Evolutionary conservation across 1,140 invertebrate genomes (phyloP), one percentile per base, ranked within the genome.

Genomic region (Pseudomyrmex dendroicus): DNA sequence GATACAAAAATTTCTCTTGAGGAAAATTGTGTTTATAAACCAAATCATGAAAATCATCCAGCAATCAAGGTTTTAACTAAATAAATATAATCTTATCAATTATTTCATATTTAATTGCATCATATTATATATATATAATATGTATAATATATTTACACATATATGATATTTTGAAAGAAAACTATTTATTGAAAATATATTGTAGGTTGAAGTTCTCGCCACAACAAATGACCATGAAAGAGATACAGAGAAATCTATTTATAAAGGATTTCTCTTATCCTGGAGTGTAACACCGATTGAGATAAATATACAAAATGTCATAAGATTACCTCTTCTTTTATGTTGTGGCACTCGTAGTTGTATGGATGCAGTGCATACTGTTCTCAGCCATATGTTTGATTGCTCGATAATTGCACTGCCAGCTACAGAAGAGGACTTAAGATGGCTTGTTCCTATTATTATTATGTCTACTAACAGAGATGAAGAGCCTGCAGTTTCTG

Each of bases 351-450:
- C 88, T n/a, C 62, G 68, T 68, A 91, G 73, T 63, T 85, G 88
- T 13, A 91, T 90, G 62, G 64, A 83, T 13, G 89, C 87, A 15
- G 91, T 93, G 5, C 91, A 94, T 63, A 68, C 59, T 5, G 86
- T 85, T 3, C 61, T 93, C n/a, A 66, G 59, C 44, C 86, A 66
- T 12, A 92, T 94, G 90, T 94, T 94, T 68, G 92, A 94, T 77
- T 93, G 92, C 44, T 80, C 86, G 25, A 64, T 93, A 52, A 70
- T 91, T 35, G 15, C 78, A 17, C 25, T 94, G 12, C 62, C 90
- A 20, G 84, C 78, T 5, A 88, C 66, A 2, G 78, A 90, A 7
- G 84, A 92, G 7, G 93, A 94, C 86, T 86, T 94, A 0, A 82
- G 78, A 15, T 94, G 93, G 93, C 61, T 94, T 0, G 8, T 91